Conservation (phyloP, 2,113 vertebrate species). For the Elaphurus davidianus region DNA sequence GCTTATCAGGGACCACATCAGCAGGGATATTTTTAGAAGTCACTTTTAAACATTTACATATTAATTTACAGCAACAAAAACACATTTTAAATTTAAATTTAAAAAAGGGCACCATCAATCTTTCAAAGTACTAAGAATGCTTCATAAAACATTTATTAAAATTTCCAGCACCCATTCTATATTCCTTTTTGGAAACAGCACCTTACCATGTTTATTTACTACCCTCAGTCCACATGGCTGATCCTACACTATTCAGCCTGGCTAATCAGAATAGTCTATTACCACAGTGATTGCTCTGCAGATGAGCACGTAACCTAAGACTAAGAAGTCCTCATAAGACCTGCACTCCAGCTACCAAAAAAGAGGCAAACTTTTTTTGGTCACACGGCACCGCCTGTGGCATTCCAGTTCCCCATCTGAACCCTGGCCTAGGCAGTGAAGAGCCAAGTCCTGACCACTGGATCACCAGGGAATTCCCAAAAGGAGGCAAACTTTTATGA, state of each 20-base stretch:
- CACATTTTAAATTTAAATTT: conserved; percentile 11
- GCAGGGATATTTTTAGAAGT: background rate
- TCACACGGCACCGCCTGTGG: background rate
- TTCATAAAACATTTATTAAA: background rate
- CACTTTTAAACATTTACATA: conserved; percentile 32
- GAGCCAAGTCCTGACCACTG: background rate
- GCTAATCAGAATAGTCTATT: background rate
- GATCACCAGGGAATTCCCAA: background rate
- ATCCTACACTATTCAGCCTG: background rate
- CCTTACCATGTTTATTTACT: background rate
- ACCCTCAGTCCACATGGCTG: background rate
- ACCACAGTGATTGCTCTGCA: background rate
- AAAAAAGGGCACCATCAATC: background rate
- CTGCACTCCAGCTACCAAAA: background rate
- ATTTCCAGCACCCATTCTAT: background rate
- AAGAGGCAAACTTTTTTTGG: background rate
- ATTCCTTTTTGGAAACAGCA: background rate
- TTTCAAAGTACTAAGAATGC: background rate
- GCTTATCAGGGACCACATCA: background rate
- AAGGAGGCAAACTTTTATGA: background rate
- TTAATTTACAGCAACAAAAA: conserved; percentile 15
- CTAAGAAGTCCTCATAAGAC: background rate
- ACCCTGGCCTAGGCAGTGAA: background rate
- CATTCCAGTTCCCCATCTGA: background rate
- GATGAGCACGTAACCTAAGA: background rate